Evolutionary conservation across 2,113 vertebrate species (phyloP).

Genomic region (Cyphomyrus discorhynchus): DNA sequence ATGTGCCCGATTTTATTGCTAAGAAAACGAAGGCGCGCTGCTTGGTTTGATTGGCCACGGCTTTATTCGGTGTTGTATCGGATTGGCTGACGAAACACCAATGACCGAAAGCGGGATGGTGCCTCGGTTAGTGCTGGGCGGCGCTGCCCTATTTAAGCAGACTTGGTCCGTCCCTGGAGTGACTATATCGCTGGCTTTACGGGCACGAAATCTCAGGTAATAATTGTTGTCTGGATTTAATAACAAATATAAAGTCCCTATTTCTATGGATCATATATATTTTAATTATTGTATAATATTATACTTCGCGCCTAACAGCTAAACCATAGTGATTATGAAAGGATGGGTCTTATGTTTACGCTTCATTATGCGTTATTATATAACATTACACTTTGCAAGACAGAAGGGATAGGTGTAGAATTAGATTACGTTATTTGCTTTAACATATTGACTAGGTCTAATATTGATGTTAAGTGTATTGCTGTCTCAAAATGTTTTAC

Average conservation of each 20-base stretch:
- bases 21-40: neutral
- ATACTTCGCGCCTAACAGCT: neutral
- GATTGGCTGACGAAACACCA: neutral
- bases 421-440: neutral
- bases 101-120: neutral
- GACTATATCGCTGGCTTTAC: neutral
- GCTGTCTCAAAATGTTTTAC: neutral
- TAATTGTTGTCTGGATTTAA: neutral
- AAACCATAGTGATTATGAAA: neutral
- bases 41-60: neutral
- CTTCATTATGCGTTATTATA: neutral
- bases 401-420: neutral
- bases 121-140: neutral
- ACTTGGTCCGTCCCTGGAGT: no score
- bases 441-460: neutral
- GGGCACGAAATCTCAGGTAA: neutral
- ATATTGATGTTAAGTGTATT: neutral
- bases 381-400: neutral
- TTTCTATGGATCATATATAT: neutral
- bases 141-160: slow-evolving; percentile 15
- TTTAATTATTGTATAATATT: neutral
- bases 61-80: neutral
- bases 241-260: neutral
- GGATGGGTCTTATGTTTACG: neutral
- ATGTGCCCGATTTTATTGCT: neutral